phyloP scores from a whole-genome alignment of 1,140 invertebrate genomes.

The Telenomus remus region DNA sequence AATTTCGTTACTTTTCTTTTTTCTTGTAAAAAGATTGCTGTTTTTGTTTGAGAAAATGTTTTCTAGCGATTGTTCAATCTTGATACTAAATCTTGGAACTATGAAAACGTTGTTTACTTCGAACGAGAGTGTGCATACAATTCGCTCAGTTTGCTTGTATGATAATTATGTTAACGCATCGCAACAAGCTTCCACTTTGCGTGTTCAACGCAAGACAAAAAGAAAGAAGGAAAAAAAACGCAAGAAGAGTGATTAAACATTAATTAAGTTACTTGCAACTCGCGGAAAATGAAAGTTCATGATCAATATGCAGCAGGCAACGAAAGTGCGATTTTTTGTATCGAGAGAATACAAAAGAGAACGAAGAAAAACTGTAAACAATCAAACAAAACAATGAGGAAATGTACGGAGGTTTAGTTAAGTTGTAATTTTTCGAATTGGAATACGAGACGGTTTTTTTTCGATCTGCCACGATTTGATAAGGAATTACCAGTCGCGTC shows the following conservation, averaged over 20 bases:
- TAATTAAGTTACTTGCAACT: constrained; percentile 54
- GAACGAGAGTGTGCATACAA: not conserved
- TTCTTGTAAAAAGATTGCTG: no score
- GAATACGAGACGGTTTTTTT: constrained; percentile 44
- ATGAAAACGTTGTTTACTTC: constrained; percentile 32
- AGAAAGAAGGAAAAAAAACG: constrained; percentile 3
- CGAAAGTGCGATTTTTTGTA: constrained; percentile 18
- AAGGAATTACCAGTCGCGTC: constrained; percentile 42
- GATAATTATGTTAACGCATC: constrained; percentile 44
- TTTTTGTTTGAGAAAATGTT: not conserved
- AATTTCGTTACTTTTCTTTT: no score
- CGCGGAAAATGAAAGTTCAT: constrained; percentile 55
- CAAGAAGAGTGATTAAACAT: constrained; percentile 24
- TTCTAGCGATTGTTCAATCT: constrained; percentile 12
- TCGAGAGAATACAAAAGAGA: no score
- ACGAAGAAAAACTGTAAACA: no score
- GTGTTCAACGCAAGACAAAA: constrained; percentile 34
- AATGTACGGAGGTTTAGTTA: no score
- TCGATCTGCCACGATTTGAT: constrained; percentile 41
- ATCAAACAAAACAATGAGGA: no score
- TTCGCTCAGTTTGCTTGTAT: constrained; percentile 32
- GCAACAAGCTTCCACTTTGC: constrained; percentile 31
- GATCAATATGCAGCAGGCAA: constrained; percentile 41
- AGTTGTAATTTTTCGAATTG: no score
- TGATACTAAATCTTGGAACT: constrained; percentile 24